phyloP scores from a whole-genome alignment of 2,797 vertebrate species.

The Sebastes vulpes region DNA sequence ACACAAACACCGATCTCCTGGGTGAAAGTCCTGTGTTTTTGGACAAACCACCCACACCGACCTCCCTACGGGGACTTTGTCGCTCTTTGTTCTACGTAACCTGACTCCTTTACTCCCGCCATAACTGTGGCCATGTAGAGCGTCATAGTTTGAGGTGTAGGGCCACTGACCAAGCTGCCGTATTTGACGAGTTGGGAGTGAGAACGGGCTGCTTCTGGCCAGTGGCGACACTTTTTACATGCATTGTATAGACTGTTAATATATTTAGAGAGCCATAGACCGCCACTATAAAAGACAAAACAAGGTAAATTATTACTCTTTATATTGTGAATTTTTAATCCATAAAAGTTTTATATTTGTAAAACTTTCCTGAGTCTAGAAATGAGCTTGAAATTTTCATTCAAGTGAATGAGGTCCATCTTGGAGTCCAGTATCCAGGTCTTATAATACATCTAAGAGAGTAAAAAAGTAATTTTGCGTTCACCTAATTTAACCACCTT shows the following conservation, averaged over 20 bases:
- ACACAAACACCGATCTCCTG: too few species aligned
- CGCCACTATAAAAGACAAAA: too few species aligned
- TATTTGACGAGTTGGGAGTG: too few species aligned
- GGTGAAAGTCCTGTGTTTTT: background rate
- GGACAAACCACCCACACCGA: background rate
- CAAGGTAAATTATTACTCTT: background rate
- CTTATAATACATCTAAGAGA: background rate
- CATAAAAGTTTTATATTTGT: background rate
- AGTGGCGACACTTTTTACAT: background rate
- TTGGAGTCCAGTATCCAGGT: background rate
- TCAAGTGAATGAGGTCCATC: background rate
- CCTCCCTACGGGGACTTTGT: too few species aligned
- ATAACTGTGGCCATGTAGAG: fast-evolving
- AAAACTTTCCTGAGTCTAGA: background rate
- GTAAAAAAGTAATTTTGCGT: background rate
- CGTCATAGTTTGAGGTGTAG: fast-evolving
- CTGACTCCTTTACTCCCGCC: too few species aligned
- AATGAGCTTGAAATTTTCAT: background rate
- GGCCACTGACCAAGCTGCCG: too few species aligned
- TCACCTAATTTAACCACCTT: background rate
- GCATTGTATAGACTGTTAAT: background rate
- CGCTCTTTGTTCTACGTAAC: background rate
- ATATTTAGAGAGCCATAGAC: too few species aligned
- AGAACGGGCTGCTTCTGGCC: too few species aligned
- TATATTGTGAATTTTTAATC: background rate